Evolutionary conservation across 37 sponge, comb jelly and placozoan genomes (phyloP).

Genomic region (Ephydatia muelleri): DNA sequence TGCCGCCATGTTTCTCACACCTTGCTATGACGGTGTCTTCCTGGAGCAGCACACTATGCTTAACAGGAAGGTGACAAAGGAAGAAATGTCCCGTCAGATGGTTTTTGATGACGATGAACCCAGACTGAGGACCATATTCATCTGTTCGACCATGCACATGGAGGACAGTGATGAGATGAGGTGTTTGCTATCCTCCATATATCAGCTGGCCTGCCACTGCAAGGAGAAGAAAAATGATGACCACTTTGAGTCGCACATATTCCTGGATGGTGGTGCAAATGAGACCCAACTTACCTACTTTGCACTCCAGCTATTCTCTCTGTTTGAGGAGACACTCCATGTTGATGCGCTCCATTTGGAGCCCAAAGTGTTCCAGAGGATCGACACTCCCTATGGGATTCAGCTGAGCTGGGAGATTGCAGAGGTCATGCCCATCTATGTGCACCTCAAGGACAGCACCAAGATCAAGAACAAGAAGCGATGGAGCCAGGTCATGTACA

Average conservation of each 20-base stretch:
- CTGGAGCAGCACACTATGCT: constrained; percentile 71
- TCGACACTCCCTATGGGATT: constrained; percentile 76
- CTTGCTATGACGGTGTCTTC: constrained; percentile 74
- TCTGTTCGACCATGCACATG: constrained; percentile 89
- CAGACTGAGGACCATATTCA: constrained; percentile 47
- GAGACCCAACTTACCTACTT: constrained; percentile 62
- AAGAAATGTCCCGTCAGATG: no score
- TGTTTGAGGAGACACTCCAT: constrained; percentile 61
- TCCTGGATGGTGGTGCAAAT: constrained; percentile 79
- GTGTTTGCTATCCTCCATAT: constrained; percentile 77
- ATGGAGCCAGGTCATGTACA: constrained; percentile 97
- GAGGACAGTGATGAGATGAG: constrained; percentile 76
- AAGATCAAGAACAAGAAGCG: constrained; percentile 86
- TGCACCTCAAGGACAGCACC: constrained; percentile 82
- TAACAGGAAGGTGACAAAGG: constrained; percentile 54
- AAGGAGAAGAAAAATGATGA: constrained; percentile 9
- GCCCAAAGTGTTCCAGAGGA: constrained; percentile 23
- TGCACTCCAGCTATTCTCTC: constrained; percentile 74
- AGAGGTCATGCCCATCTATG: constrained; percentile 46
- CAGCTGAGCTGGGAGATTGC: constrained; percentile 49
- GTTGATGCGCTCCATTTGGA: constrained; percentile 49
- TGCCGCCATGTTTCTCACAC: constrained; percentile 69
- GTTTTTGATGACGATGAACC: neutral
- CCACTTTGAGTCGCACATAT: constrained; percentile 81
- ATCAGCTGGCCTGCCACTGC: constrained; percentile 39